Percentiles rank a stretch among this genome's conserved stretches.
phyloP scores from a whole-genome alignment of 2,797 vertebrate species.

The Anolis apletophallus region DNA sequence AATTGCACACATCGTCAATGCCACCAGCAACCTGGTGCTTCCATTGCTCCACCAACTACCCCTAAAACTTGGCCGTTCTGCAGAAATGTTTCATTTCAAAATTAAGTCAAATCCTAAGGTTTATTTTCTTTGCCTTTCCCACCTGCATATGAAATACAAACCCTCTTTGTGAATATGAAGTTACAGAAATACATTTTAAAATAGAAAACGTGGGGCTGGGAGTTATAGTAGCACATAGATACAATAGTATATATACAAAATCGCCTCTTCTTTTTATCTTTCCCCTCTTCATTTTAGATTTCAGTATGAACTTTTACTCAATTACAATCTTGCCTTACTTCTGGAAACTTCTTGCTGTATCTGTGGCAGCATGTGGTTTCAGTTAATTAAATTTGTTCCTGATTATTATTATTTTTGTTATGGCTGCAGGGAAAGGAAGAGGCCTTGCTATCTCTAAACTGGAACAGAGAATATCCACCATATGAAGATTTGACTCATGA shows the following conservation, averaged over 20 bases:
- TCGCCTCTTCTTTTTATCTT: not conserved
- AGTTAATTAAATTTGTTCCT: conserved; percentile 30
- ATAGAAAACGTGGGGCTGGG: no score
- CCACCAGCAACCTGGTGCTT: not conserved
- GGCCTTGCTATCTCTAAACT: conserved; percentile 39
- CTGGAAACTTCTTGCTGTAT: conserved; percentile 5
- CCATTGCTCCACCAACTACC: not conserved
- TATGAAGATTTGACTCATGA: conserved; percentile 6
- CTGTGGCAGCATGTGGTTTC: conserved; percentile 11
- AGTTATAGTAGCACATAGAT: not conserved
- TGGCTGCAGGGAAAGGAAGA: conserved; percentile 23
- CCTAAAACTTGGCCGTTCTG: not conserved
- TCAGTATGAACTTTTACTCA: conserved; percentile 23
- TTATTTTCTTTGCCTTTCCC: not conserved
- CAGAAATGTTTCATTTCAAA: not conserved
- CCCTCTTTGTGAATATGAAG: not conserved
- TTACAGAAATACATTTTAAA: not conserved
- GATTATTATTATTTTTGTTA: conserved; percentile 34
- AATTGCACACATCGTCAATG: not conserved
- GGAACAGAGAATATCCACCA: not conserved
- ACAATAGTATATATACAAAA: not conserved
- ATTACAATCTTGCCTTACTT: conserved; percentile 13
- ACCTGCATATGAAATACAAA: not conserved
- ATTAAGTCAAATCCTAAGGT: not conserved
- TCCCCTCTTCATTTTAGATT: not conserved